Evolutionary conservation across 2,888 invertebrate species (phyloP), one percentile per base, ranked within the genome.

Genomic region (Drosophila nigritarsus): DNA sequence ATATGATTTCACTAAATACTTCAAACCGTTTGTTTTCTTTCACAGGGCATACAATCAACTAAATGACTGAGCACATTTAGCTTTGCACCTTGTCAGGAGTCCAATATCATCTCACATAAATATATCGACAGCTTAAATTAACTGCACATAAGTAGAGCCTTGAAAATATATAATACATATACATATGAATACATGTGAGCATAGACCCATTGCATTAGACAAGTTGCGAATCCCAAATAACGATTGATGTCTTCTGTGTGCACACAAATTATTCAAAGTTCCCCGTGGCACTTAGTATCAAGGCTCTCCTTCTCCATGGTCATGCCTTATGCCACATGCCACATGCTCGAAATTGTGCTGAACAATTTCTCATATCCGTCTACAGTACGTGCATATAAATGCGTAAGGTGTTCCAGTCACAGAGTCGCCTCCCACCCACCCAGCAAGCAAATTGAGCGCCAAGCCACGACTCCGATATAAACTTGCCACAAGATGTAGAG

Each of bases 371-470:
- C 78, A 85, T 88, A 80, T 86, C 80, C 80, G 82, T 74, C 78
- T 73, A 83, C 83, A 73, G 75, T 74, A 74, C 78, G 67, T 80
- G 88, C 86, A 84, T 76, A 75, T 73, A 87, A 87, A 87, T 87
- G 87, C 69, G 75, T 61, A 68, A 75, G 75, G 67, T 80, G 70
- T 36, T 45, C 7, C 34, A 45, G 20, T 13, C 29, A 29, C 20
- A 51, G n/a, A 30, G 15, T 20, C 34, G 13, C 11, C 24, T 24
- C 18, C 11, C 32, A 11, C 29, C 58, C 56, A 38, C 13, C 38
- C 50, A 5, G n/a, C 27, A 60, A 7, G 11, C 50, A 45, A 6
- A 32, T 20, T 56, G 45, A 24, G 45, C 8, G 45, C 20, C 29
- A 29, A 24, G 61, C n/a, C 50, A 45, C 20, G 27, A 62, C 36